Percentiles rank a stretch among this genome's conserved stretches.
These are phyloP conservation scores for Charina bottae DNA, from an alignment of 2,113 vertebrate species.

Conservation along the genomic window DNA sequence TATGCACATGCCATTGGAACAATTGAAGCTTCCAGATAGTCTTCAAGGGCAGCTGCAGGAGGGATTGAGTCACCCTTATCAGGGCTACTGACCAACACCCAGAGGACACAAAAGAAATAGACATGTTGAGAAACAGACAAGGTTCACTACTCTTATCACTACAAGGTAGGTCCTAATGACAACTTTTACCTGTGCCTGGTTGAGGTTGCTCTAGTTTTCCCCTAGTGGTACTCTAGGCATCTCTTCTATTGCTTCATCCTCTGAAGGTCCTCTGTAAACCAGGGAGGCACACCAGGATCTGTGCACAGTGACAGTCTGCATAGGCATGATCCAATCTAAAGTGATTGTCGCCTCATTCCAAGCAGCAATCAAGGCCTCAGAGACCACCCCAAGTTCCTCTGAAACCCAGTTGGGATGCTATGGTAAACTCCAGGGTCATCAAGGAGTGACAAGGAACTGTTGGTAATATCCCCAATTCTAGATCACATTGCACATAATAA, in stretches of 20 bases:
- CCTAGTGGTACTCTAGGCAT: not conserved
- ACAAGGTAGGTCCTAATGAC: not conserved
- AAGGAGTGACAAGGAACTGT: not conserved
- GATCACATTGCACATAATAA: not conserved
- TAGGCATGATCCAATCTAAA: not conserved
- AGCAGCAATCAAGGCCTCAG: not conserved
- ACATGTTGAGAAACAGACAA: not conserved
- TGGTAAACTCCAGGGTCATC: not conserved
- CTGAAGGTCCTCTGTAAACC: not conserved
- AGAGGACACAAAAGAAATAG: not conserved
- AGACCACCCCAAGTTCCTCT: not conserved
- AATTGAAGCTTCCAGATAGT: not conserved
- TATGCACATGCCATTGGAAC: not conserved
- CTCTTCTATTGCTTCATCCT: not conserved
- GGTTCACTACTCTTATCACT: not conserved
- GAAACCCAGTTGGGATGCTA: not conserved
- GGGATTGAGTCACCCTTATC: not conserved
- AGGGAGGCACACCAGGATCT: not conserved
- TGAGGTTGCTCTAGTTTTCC: not conserved
- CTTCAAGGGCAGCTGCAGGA: not conserved
- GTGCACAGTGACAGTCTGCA: not conserved
- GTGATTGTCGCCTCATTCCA: not conserved
- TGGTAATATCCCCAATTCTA: not conserved
- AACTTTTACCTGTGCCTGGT: not conserved
- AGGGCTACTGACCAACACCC: not conserved